Base-by-base conservation (phyloP, 2,113 vertebrate species). In the Rhabdornis inornatus region DNA sequence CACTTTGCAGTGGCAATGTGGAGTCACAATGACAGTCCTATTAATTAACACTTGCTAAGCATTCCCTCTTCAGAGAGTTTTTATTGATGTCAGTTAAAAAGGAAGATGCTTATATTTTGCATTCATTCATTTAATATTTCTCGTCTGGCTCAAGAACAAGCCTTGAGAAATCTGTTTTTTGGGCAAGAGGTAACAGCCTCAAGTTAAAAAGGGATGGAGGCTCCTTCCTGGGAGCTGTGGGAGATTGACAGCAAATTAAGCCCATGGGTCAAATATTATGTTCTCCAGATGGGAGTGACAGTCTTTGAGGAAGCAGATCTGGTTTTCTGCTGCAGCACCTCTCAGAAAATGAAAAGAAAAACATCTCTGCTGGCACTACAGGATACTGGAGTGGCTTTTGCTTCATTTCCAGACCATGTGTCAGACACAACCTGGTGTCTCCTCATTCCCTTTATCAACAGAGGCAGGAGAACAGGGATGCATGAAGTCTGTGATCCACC, bases 251-350 rank as follows among this genome's bases (percentile, higher is more conserved):
- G 88, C 71, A 83, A 69, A 83, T 93, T 66, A 92, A 95, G 45
- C 63, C 59, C 15, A 8, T 8, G n/a, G 81, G 84, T 91, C 92
- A 92, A 55, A 66, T 83, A 87, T 79, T 92, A 60, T 84, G 93
- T 71, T 91, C 81, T 89, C 84, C 95, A 94, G 95, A 96, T 87
- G 90, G 84, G 47, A 87, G 81, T 18, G 92, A 91, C 85, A 86
- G 85, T 66, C 83, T 94, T 80, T 88, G 76, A 90, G 90, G 94
- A 92, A 86, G 76, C 64, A 90, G 92, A 81, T 95, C 90, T 96
- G 92, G 53, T 92, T 90, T 95, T 86, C 79, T 92, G 76, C 76
- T 63, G 88, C 88, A 92, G 66, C 94, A 96, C 83, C 88, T 95
- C 95, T 86, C 79, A 88, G 90, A 88, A 93, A 95, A 85, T 68